phyloP scores from a whole-genome alignment of 2,113 vertebrate genomes.

The Tachysurus vachellii region DNA sequence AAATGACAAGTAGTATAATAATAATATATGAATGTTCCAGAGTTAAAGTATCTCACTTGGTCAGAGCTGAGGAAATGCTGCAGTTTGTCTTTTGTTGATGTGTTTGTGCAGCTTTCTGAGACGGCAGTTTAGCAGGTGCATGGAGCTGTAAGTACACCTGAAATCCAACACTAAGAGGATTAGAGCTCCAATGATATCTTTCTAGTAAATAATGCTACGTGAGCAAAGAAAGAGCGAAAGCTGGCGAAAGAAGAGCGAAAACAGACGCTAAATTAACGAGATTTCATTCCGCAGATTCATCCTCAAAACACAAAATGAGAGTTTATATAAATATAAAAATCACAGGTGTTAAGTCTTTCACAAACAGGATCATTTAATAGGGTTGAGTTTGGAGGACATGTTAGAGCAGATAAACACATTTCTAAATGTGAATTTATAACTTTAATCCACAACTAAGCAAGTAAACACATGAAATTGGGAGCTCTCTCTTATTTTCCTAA shows the following conservation, averaged over 20 bases:
- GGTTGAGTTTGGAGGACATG: conserved; percentile 67
- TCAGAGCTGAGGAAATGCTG: conserved; percentile 45
- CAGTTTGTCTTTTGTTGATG: conserved; percentile 57
- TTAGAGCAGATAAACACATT: conserved; percentile 68
- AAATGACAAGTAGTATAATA: neutral
- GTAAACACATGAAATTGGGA: conserved; percentile 20
- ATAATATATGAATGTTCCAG: neutral
- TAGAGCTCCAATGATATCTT: conserved; percentile 79
- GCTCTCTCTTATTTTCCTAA: neutral
- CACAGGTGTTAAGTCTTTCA: conserved; percentile 73
- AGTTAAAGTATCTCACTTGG: conserved; percentile 23
- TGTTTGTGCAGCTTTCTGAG: conserved; percentile 79
- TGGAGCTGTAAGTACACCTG: conserved; percentile 77
- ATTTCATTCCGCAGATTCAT: conserved; percentile 39
- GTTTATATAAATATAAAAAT: conserved; percentile 66
- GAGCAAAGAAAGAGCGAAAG: conserved; percentile 53
- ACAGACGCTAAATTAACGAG: conserved; percentile 24
- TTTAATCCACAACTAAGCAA: conserved; percentile 58
- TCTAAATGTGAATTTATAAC: conserved; percentile 59
- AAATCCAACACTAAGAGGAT: conserved; percentile 82
- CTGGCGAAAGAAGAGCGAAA: conserved; percentile 8
- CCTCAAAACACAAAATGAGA: conserved; percentile 36
- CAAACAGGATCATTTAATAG: conserved; percentile 71
- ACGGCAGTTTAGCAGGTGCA: conserved; percentile 80
- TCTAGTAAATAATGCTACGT: conserved; percentile 79